Evolutionary conservation across 2,113 vertebrate species (phyloP).

Genomic region (Catharus minimus): DNA sequence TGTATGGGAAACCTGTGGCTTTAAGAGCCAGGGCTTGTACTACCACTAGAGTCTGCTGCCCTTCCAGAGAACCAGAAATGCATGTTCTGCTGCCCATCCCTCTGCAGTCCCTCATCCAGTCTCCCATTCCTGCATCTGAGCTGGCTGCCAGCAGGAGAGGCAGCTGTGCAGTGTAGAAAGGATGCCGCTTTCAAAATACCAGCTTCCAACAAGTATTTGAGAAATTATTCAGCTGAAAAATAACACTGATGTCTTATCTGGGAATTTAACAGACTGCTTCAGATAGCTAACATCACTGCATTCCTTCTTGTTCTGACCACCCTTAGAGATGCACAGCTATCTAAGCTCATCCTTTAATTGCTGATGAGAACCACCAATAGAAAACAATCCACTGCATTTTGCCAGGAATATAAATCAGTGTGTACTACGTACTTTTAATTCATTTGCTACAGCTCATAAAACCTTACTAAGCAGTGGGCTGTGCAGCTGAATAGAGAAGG

Average conservation of each 20-base stretch:
- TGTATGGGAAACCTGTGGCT: rapidly evolving
- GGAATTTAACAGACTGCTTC: background rate
- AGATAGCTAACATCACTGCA: background rate
- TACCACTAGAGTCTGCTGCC: background rate
- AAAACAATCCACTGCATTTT: background rate
- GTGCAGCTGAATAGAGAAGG: background rate
- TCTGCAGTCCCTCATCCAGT: background rate
- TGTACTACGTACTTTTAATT: background rate
- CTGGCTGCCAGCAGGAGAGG: background rate
- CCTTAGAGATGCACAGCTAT: background rate
- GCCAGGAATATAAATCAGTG: background rate
- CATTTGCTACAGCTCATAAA: background rate
- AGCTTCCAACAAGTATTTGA: background rate
- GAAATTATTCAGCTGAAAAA: conserved; percentile 20
- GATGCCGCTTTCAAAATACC: background rate
- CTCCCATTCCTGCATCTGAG: background rate
- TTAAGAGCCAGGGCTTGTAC: background rate
- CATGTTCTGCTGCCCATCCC: background rate
- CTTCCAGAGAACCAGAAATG: background rate
- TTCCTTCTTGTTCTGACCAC: background rate
- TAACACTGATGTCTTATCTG: background rate
- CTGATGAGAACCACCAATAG: background rate
- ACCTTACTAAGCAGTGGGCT: background rate
- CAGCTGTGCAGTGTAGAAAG: background rate
- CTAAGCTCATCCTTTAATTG: background rate